A percentile compares a stretch with the other conserved stretches of the same genome.
Evolutionary conservation across 2,113 vertebrate genomes (phyloP).

Genomic region (Circaetus cinerascens): DNA sequence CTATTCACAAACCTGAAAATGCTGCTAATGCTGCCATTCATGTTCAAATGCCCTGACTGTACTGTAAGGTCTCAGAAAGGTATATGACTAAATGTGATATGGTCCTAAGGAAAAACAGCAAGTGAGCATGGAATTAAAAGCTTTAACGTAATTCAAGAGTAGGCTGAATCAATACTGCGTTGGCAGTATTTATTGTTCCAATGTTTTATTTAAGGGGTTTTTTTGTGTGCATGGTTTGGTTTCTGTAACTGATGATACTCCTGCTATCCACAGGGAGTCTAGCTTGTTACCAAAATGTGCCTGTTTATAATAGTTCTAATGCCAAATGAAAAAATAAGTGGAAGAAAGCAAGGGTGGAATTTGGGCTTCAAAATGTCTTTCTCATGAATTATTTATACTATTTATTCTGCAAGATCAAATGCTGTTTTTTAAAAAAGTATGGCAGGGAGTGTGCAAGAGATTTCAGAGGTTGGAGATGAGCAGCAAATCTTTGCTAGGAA

Average conservation of each 20-base stretch:
- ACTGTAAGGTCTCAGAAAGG: not conserved
- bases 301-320: not conserved
- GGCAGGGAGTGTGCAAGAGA: not conserved
- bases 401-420: slow-evolving; percentile 41
- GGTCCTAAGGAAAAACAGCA: not conserved
- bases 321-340: not conserved
- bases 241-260: not conserved
- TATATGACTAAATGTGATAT: not conserved
- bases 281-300: not conserved
- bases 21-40: not conserved
- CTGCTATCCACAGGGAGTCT: not conserved
- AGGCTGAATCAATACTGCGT: not conserved
- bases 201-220: not conserved
- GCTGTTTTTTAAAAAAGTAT: not conserved
- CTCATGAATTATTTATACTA: slow-evolving; percentile 35
- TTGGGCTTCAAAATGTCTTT: not conserved
- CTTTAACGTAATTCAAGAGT: not conserved
- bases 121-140: not conserved
- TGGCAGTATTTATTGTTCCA: not conserved
- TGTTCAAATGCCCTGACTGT: not conserved
- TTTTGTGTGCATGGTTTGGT: not conserved
- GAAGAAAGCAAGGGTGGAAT: slow-evolving; percentile 14
- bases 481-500: not conserved
- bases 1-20: not conserved
- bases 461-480: not conserved